Conservation (phyloP, 2,888 invertebrate genomes). For the Dendrolimus houi region DNA sequence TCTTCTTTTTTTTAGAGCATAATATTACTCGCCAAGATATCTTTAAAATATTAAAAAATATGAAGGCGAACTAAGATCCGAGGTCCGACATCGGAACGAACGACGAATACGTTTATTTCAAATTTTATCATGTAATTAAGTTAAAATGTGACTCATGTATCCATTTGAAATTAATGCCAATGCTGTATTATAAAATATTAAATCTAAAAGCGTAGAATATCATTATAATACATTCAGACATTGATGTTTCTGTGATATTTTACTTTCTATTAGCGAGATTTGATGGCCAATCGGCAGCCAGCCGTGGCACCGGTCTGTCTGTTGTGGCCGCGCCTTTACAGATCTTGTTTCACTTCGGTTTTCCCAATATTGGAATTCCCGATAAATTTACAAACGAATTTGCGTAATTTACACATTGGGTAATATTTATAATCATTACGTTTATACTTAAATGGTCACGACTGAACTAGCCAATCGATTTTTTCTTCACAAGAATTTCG, state of each 20-base stretch:
- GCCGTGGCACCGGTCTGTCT: background rate
- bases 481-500: background rate
- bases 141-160: no score
- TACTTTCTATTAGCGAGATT: background rate
- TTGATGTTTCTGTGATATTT: background rate
- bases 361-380: slow-evolving; percentile 15
- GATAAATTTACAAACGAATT: slow-evolving; percentile 3
- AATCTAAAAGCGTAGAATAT: background rate
- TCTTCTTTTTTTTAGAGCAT: no score
- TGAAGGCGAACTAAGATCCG: no score
- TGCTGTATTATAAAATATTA: background rate
- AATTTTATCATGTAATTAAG: no score
- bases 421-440: background rate
- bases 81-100: no score
- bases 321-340: background rate
- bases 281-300: background rate
- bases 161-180: no score
- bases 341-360: slow-evolving; percentile 6
- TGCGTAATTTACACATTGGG: background rate
- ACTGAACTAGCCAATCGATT: background rate
- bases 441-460: background rate
- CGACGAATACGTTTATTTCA: no score
- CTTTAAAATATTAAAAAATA: no score
- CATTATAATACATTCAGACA: background rate
- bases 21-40: no score